Conservation (phyloP, 1,140 invertebrate genomes). For the Homarus americanus region DNA sequence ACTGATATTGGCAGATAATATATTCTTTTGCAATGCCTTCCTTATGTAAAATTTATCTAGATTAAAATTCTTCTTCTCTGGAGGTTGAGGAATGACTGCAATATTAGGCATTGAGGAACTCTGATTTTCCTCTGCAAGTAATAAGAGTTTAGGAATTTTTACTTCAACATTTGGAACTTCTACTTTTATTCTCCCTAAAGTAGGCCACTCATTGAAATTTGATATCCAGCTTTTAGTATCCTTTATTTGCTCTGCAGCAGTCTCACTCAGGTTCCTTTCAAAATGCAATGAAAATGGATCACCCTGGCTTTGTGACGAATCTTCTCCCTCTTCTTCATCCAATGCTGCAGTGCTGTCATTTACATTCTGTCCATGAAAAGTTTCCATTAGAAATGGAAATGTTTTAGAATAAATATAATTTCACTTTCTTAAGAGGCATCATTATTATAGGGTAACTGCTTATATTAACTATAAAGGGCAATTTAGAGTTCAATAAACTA, state of each 20-base stretch:
- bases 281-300: constrained; percentile 73
- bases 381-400: not conserved
- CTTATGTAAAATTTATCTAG: constrained; percentile 72
- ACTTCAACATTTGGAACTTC: constrained; percentile 75
- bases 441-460: too few relatives aligned
- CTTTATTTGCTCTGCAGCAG: constrained; percentile 81
- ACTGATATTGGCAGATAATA: constrained; percentile 69
- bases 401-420: too few relatives aligned
- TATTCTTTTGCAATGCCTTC: constrained; percentile 55
- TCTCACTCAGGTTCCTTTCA: constrained; percentile 80
- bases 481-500: too few relatives aligned
- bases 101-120: constrained; percentile 29
- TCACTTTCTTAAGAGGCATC: too few relatives aligned
- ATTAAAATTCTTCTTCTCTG: constrained; percentile 1
- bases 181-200: constrained; percentile 44
- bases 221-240: constrained; percentile 80
- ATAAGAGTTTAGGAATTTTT: constrained; percentile 41
- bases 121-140: constrained; percentile 44
- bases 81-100: constrained; percentile 40
- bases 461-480: too few relatives aligned
- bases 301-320: constrained; percentile 81
- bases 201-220: constrained; percentile 77
- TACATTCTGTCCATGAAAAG: not conserved
- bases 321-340: constrained; percentile 80
- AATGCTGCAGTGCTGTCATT: constrained; percentile 72